Evolutionary conservation across 2,797 vertebrate species (phyloP).

Genomic region (Thalassophryne amazonica): DNA sequence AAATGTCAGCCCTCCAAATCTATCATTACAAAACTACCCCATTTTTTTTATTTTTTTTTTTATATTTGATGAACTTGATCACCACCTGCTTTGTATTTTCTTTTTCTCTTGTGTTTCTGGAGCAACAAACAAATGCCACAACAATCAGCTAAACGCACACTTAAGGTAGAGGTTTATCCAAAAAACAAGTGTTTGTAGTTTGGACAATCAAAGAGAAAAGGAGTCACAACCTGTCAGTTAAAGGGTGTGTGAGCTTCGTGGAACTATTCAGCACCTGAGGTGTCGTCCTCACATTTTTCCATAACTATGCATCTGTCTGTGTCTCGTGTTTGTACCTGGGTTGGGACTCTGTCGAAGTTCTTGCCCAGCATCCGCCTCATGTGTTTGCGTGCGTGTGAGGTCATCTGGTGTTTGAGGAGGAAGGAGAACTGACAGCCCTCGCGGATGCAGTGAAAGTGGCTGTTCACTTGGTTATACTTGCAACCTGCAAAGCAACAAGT

Average conservation of each 20-base stretch:
- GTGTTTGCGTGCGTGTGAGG: constrained; percentile 97
- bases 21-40: too few species aligned
- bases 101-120: too few species aligned
- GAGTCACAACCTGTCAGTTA: too few species aligned
- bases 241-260: constrained; percentile 15
- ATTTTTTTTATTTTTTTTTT: too few species aligned
- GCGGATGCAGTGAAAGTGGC: constrained; percentile 98
- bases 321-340: constrained; percentile 80
- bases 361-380: constrained; percentile 99
- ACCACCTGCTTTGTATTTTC: too few species aligned
- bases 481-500: constrained; percentile 90
- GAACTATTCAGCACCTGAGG: constrained; percentile 21
- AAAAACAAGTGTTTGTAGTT: too few species aligned
- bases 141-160: too few species aligned
- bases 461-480: constrained; percentile 99
- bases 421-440: constrained; percentile 99
- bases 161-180: too few species aligned
- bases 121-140: too few species aligned
- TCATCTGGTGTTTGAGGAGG: constrained; percentile 99
- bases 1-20: too few species aligned
- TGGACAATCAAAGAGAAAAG: too few species aligned
- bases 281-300: constrained; percentile 5
- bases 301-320: constrained; percentile 21
- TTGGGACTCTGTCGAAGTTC: constrained; percentile 94
- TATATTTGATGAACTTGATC: too few species aligned